A percentile compares a stretch with the other conserved stretches of the same genome.
Conservation (phyloP, 1,140 invertebrate species). For the Anoplolepis gracilipes region DNA sequence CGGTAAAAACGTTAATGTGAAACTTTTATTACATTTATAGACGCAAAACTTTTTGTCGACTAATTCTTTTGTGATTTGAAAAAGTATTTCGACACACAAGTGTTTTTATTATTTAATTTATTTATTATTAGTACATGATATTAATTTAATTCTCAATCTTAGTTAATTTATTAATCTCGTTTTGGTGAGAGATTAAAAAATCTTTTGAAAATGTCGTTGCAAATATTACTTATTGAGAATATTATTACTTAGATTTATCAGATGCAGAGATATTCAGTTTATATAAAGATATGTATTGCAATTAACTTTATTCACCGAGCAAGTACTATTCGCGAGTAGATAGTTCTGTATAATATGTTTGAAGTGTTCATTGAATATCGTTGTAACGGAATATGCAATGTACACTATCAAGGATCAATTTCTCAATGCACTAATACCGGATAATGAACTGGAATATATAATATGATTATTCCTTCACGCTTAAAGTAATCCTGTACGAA, state of each 20-base stretch:
- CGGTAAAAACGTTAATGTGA: not conserved
- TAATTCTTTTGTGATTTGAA: not conserved
- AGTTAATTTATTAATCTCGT: not conserved
- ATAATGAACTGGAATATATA: slow-evolving; percentile 2
- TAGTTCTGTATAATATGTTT: not conserved
- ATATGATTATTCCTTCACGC: slow-evolving; percentile 6
- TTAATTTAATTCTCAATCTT: not conserved
- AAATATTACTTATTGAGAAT: not conserved
- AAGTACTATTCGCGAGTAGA: not conserved
- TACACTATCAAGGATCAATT: slow-evolving; percentile 16
- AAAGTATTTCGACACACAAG: not conserved
- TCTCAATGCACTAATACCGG: slow-evolving; percentile 3
- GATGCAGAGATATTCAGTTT: too few relatives aligned
- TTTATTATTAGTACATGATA: not conserved
- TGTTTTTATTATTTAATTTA: not conserved
- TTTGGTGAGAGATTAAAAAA: not conserved
- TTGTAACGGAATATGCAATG: not conserved
- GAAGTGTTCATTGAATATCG: not conserved
- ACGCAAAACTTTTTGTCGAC: not conserved
- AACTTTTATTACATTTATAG: slow-evolving; percentile 15
- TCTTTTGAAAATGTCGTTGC: not conserved
- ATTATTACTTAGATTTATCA: not conserved
- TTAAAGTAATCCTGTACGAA: not conserved
- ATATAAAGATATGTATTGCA: not conserved
- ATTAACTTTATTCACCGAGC: slow-evolving; percentile 18